phyloP scores from a whole-genome alignment of 30 jellyfish, hydroid and myxozoan species.

The Morbakka virulenta region DNA sequence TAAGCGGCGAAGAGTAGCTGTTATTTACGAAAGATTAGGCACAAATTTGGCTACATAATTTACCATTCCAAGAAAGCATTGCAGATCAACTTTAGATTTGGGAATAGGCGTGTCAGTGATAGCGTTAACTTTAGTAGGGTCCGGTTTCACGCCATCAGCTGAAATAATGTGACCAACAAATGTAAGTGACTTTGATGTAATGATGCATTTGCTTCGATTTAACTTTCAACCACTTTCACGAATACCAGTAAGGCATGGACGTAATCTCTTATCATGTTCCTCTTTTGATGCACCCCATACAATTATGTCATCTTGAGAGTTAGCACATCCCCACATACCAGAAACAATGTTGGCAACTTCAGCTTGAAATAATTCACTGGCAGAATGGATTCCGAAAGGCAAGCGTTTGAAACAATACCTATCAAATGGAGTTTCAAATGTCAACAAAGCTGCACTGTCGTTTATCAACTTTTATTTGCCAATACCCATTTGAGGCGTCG shows the following conservation, averaged over 20 bases:
- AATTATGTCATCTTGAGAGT: slow-evolving; percentile 53
- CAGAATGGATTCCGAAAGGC: slow-evolving; percentile 74
- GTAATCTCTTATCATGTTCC: slow-evolving; percentile 27
- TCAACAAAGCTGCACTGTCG: too few relatives aligned
- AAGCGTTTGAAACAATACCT: slow-evolving; percentile 60
- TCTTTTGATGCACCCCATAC: too few relatives aligned
- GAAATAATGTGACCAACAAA: slow-evolving; percentile 22
- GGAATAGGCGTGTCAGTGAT: slow-evolving; percentile 35
- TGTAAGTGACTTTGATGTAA: slow-evolving; percentile 4
- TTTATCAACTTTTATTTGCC: slow-evolving; percentile 60
- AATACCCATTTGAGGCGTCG: slow-evolving; percentile 60
- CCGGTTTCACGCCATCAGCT: too few relatives aligned
- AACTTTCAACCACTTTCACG: too few relatives aligned
- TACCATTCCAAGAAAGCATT: too few relatives aligned
- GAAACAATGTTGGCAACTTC: slow-evolving; percentile 36
- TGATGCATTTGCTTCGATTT: too few relatives aligned
- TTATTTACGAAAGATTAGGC: slow-evolving; percentile 21
- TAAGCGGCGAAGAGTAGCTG: slow-evolving; percentile 41
- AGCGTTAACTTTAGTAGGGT: slow-evolving; percentile 38
- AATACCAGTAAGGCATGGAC: not conserved
- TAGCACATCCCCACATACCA: slow-evolving; percentile 41
- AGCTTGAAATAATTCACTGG: slow-evolving; percentile 48
- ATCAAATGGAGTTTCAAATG: slow-evolving; percentile 75
- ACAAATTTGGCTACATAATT: slow-evolving; percentile 51
- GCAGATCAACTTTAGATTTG: too few relatives aligned